Percentiles rank a stretch among this genome's conserved stretches.
Evolutionary conservation across 1,140 invertebrate genomes (phyloP).

Genomic region (Cydia amplana): DNA sequence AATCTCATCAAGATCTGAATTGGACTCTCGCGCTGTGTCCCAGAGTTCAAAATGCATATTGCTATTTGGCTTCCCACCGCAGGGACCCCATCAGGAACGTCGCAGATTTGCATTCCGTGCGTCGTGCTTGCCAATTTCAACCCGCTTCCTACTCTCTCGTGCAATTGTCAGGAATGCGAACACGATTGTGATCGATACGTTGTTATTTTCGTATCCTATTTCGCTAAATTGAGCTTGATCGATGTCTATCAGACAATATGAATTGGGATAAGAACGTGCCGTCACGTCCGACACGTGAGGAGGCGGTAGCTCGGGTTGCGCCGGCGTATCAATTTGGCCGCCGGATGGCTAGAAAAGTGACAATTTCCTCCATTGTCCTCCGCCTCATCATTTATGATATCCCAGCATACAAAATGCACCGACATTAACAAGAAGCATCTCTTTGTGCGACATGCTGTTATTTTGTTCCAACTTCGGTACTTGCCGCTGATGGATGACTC

Average conservation of each 20-base stretch:
- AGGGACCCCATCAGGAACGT: constrained; percentile 50
- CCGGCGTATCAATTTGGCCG: constrained; percentile 41
- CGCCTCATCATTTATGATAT: constrained; percentile 29
- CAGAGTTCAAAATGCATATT: constrained; percentile 51
- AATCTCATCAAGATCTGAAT: constrained; percentile 52
- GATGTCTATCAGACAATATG: constrained; percentile 16
- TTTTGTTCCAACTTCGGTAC: constrained; percentile 19
- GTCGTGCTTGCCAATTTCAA: constrained; percentile 58
- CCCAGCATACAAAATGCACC: constrained; percentile 2
- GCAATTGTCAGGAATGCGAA: constrained; percentile 58
- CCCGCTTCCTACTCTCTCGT: constrained; percentile 53
- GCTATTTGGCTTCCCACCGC: constrained; percentile 42
- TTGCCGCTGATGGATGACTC: constrained; percentile 17
- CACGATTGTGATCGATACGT: constrained; percentile 42
- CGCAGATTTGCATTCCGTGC: constrained; percentile 69
- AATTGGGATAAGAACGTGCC: constrained; percentile 35
- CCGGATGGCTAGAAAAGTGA: constrained; percentile 47
- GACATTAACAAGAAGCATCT: neutral
- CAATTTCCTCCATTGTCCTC: constrained; percentile 43
- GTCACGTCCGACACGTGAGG: constrained; percentile 32
- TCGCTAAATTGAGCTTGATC: constrained; percentile 24
- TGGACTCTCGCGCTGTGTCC: constrained; percentile 50
- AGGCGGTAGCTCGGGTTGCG: constrained; percentile 35
- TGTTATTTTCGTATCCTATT: constrained; percentile 28
- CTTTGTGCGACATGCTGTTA: constrained; percentile 6